Conservation (phyloP, 2,888 invertebrate species). For the Morpho deidamia region DNA sequence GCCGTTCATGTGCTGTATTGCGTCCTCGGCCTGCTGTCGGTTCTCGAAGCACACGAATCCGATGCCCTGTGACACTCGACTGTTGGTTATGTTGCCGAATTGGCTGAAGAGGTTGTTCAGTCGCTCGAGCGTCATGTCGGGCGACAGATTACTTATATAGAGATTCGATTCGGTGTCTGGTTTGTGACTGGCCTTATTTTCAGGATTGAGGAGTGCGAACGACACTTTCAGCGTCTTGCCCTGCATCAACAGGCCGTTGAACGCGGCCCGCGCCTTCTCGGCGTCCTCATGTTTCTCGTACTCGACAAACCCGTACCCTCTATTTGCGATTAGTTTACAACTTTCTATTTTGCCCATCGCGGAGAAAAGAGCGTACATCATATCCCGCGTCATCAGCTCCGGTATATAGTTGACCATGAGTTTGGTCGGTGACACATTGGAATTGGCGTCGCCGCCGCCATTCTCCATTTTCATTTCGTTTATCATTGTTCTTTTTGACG, state of each 20-base stretch:
- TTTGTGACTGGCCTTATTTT: slow-evolving; percentile 71
- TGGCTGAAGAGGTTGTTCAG: slow-evolving; percentile 64
- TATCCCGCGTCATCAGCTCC: slow-evolving; percentile 74
- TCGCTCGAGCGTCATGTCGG: slow-evolving; percentile 72
- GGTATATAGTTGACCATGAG: slow-evolving; percentile 79
- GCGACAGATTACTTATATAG: slow-evolving; percentile 73
- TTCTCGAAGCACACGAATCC: slow-evolving; percentile 72
- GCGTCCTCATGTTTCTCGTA: slow-evolving; percentile 75
- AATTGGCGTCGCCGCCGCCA: slow-evolving; percentile 75
- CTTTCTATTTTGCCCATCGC: slow-evolving; percentile 76
- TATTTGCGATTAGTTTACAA: slow-evolving; percentile 71
- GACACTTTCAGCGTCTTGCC: slow-evolving; percentile 75
- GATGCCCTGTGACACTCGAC: slow-evolving; percentile 72
- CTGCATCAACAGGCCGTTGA: slow-evolving; percentile 75
- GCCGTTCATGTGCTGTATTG: slow-evolving; percentile 67
- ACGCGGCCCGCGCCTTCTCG: slow-evolving; percentile 72
- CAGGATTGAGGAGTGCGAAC: slow-evolving; percentile 73
- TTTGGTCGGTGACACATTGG: slow-evolving; percentile 78
- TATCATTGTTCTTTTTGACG: slow-evolving; percentile 60
- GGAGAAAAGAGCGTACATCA: slow-evolving; percentile 76
- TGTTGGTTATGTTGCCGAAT: slow-evolving; percentile 70
- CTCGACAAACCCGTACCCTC: slow-evolving; percentile 74
- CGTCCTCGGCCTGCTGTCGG: slow-evolving; percentile 68
- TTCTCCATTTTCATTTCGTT: slow-evolving; percentile 71
- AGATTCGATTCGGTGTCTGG: slow-evolving; percentile 74